Base-by-base conservation (phyloP, 2,113 vertebrate species). In the Centropus bengalensis region DNA sequence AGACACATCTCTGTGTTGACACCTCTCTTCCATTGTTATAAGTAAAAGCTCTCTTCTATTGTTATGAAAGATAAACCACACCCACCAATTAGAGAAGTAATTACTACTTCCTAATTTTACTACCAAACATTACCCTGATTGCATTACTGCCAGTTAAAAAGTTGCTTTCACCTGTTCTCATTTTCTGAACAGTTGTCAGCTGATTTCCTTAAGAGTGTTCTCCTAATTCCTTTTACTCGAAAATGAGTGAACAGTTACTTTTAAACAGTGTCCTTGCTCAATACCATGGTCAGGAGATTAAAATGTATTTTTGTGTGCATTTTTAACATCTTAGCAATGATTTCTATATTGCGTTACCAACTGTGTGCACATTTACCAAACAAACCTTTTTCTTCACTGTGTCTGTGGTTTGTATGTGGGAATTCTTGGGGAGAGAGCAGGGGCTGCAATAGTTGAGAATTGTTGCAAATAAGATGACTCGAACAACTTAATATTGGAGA, bases 51-150 rank as follows among this genome's bases (percentile, higher is more conserved):
- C 12, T 58, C 40, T 70, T 52, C 12, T 78, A 0, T 47, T 51
- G 4, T 33, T 77, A 22, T 30, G 56, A 68, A 88, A 40, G 21
- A 24, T 62, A 73, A 76, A 92, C 76, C 14, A 10, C 54, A 44
- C 7, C 30, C 19, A 64, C 27, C 64, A 69, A 83, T 55, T 21
- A 40, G 33, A 71, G 54, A 63, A 86, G 10, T 21, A 81, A 47
- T 83, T 89, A 24, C 23, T 56, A 1, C 47, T 74, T 69, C 22
- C 2, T 30, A 51, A 14, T 66, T 76, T 52, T 22, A 69, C 86
- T 59, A 55, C 20, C 15, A 32, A 10, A 14, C 59, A 20, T 26
- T 36, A 10, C 14, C 6, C 14, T 2, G 5, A 0, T 24, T 62
- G 8, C 77, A 44, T 45, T 56, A 58, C 28, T 82, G 36, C 24